phyloP scores from a whole-genome alignment of 2,888 invertebrate species.

The Morpho achilles region DNA sequence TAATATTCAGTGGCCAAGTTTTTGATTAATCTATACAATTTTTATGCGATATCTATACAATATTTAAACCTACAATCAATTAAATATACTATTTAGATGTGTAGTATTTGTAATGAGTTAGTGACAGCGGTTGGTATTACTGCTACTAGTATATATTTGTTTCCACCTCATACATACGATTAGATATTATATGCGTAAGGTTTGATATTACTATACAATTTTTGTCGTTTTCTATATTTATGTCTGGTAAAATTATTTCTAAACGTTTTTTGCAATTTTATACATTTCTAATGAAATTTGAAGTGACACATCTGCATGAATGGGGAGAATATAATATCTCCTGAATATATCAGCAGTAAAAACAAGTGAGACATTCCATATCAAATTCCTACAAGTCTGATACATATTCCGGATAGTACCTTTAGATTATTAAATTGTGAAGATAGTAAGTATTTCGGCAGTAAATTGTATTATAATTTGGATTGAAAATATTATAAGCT shows the following conservation, averaged over 20 bases:
- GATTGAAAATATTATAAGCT: not conserved
- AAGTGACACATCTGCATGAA: slow-evolving; percentile 64
- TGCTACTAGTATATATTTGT: slow-evolving; percentile 50
- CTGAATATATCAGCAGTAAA: slow-evolving; percentile 61
- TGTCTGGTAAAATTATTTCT: slow-evolving; percentile 64
- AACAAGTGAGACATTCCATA: slow-evolving; percentile 77
- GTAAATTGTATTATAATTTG: slow-evolving; percentile 3
- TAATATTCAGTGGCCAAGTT: slow-evolving; percentile 61
- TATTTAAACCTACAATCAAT: slow-evolving; percentile 63
- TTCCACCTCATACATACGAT: slow-evolving; percentile 61
- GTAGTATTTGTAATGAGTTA: slow-evolving; percentile 68
- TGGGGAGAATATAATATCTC: slow-evolving; percentile 40
- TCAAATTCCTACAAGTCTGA: slow-evolving; percentile 40
- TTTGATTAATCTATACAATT: slow-evolving; percentile 68
- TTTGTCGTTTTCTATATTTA: slow-evolving; percentile 57
- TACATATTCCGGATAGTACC: slow-evolving; percentile 19
- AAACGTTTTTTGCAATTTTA: slow-evolving; percentile 74
- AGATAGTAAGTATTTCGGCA: slow-evolving; percentile 1
- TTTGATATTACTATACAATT: slow-evolving; percentile 72
- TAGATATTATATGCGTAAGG: slow-evolving; percentile 38
- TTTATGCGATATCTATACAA: slow-evolving; percentile 47
- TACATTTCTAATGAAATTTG: slow-evolving; percentile 73
- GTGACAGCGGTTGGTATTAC: slow-evolving; percentile 46
- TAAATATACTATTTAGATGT: slow-evolving; percentile 63
- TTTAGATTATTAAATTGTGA: slow-evolving; percentile 4